phyloP scores from a whole-genome alignment of 2,888 invertebrate genomes.

The Trimorus sp. region DNA sequence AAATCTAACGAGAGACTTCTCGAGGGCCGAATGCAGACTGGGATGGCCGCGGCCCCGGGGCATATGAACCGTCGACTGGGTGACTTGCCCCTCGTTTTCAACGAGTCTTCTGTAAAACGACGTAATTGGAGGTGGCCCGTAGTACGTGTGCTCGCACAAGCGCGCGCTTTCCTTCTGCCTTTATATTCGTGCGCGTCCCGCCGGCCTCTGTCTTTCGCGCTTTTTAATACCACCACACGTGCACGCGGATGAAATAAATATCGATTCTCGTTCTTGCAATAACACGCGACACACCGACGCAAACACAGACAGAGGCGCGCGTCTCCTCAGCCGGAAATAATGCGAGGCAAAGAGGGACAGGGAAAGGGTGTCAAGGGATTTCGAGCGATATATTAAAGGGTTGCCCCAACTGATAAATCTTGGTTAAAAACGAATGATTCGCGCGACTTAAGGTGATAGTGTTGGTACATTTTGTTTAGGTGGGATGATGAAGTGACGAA shows the following conservation, averaged over 20 bases:
- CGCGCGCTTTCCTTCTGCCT: conserved; percentile 27
- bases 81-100: conserved; percentile 60
- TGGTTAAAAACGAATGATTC: conserved; percentile 48
- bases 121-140: conserved; percentile 60
- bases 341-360: conserved; percentile 25
- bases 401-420: conserved; percentile 57
- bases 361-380: conserved; percentile 53
- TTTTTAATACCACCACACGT: conserved; percentile 39
- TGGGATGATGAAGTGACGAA: too few relatives aligned
- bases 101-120: conserved; percentile 60
- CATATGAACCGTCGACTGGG: conserved; percentile 58
- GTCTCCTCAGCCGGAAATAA: conserved; percentile 30
- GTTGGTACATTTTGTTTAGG: too few relatives aligned
- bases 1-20: conserved; percentile 60
- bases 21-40: conserved; percentile 56
- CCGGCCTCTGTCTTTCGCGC: conserved; percentile 7
- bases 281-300: conserved; percentile 36
- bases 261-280: conserved; percentile 56
- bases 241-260: conserved; percentile 45
- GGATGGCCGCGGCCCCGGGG: conserved; percentile 54
- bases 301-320: conserved; percentile 1
- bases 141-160: conserved; percentile 41
- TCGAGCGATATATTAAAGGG: conserved; percentile 56
- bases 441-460: neutral
- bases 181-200: conserved; percentile 1